These are phyloP conservation scores for Malurus alboscapulatus DNA, from an alignment of 2,113 vertebrate species.

Conservation along the genomic window DNA sequence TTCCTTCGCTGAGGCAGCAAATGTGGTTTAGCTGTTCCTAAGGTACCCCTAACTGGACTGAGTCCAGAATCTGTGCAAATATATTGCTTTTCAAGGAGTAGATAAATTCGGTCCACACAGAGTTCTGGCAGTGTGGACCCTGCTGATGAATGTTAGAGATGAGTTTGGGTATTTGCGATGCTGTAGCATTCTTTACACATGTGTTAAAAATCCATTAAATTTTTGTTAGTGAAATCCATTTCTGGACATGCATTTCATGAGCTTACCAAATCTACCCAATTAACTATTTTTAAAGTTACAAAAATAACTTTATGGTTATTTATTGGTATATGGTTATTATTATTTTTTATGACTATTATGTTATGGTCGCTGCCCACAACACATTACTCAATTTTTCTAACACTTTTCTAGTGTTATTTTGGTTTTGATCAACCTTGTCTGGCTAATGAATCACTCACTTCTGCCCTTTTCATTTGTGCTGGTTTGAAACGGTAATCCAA, in stretches of 20 bases:
- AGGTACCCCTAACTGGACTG: neutral
- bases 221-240: neutral
- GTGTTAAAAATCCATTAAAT: rapidly evolving
- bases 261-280: neutral
- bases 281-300: neutral
- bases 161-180: neutral
- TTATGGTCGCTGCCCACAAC: too few relatives aligned
- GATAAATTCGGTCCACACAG: neutral
- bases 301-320: too few relatives aligned
- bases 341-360: too few relatives aligned
- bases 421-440: neutral
- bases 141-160: neutral
- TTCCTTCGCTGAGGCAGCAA: neutral
- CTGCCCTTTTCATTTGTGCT: neutral
- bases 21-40: neutral
- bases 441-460: neutral
- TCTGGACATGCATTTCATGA: neutral
- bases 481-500: neutral
- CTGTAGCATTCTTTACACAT: neutral
- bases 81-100: neutral
- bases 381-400: too few relatives aligned
- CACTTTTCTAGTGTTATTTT: neutral
- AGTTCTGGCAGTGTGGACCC: neutral
- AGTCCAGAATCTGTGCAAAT: neutral
- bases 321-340: too few relatives aligned